Conservation (phyloP, 1,140 invertebrate species). For the Gonatopus flavifemur region DNA sequence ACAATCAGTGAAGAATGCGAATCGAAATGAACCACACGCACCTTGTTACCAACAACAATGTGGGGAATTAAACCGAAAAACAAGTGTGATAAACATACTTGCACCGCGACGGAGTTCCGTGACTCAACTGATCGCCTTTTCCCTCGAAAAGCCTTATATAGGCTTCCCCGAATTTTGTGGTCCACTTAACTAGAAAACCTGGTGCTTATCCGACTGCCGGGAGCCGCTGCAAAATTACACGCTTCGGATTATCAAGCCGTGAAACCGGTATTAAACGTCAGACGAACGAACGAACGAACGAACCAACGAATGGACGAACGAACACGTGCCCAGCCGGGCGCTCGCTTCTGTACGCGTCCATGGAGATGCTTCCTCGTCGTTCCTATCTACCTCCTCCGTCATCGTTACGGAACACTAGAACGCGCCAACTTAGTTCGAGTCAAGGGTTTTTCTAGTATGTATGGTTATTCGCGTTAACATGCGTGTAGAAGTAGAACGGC, state of each 20-base stretch:
- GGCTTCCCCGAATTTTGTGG: slow-evolving; percentile 52
- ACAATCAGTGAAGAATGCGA: not conserved
- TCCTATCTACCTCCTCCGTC: too few relatives aligned
- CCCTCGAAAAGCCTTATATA: slow-evolving; percentile 48
- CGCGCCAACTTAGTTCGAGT: too few relatives aligned
- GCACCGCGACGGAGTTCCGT: slow-evolving; percentile 23
- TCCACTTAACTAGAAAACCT: slow-evolving; percentile 56
- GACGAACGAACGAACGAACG: slow-evolving; percentile 31
- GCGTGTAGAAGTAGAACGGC: too few relatives aligned
- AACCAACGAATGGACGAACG: not conserved
- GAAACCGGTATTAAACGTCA: slow-evolving; percentile 49
- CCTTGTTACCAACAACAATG: too few relatives aligned
- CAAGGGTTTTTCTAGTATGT: too few relatives aligned
- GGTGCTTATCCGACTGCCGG: slow-evolving; percentile 41
- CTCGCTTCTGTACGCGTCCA: slow-evolving; percentile 35
- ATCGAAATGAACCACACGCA: too few relatives aligned
- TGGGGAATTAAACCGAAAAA: too few relatives aligned
- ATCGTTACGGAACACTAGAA: slow-evolving; percentile 4
- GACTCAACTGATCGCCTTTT: slow-evolving; percentile 43
- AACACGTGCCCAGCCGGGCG: slow-evolving; percentile 12
- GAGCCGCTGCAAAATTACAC: slow-evolving; percentile 51
- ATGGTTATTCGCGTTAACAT: too few relatives aligned
- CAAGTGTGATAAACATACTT: too few relatives aligned
- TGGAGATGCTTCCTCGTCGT: too few relatives aligned
- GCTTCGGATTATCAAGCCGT: slow-evolving; percentile 52